A percentile compares a stretch with the other conserved stretches of the same genome.
These are phyloP conservation scores for Eupithecia exiguata DNA, from an alignment of 2,888 invertebrate species.

Conservation along the genomic window DNA sequence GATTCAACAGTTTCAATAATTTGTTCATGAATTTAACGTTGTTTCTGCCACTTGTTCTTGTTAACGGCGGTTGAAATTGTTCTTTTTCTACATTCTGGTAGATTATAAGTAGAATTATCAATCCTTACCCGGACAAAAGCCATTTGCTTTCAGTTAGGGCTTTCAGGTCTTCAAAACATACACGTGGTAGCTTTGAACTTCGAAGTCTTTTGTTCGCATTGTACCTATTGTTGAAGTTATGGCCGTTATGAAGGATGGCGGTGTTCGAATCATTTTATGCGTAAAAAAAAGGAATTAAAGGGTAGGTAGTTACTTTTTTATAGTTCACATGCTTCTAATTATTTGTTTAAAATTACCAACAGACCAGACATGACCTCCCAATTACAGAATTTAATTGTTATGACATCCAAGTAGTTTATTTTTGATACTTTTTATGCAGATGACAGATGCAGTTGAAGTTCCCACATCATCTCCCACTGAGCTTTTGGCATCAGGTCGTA, in stretches of 20 bases:
- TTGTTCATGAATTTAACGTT: not conserved
- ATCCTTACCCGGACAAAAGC: not conserved
- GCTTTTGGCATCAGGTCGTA: slow-evolving; percentile 88
- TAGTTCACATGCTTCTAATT: not conserved
- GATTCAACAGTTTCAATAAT: not conserved
- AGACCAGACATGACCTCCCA: too few species aligned
- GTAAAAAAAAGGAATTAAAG: not conserved
- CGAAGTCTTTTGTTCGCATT: slow-evolving; percentile 7
- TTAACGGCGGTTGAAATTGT: not conserved
- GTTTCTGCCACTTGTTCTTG: not conserved
- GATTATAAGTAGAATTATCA: not conserved
- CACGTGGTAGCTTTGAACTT: slow-evolving; percentile 9
- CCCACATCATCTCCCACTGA: slow-evolving; percentile 80
- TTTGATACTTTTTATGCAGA: slow-evolving; percentile 53
- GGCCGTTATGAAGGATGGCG: slow-evolving; percentile 13
- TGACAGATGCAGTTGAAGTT: slow-evolving; percentile 83
- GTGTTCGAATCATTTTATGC: slow-evolving; percentile 1
- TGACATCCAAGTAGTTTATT: not conserved
- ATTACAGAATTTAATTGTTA: too few species aligned
- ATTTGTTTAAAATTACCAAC: too few species aligned
- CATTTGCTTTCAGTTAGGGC: not conserved
- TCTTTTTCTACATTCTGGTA: not conserved
- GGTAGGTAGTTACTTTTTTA: not conserved
- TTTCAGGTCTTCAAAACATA: not conserved
- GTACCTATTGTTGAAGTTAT: slow-evolving; percentile 9